Evolutionary conservation across 1,140 invertebrate species (phyloP).

Genomic region (Zaprionus africanus): DNA sequence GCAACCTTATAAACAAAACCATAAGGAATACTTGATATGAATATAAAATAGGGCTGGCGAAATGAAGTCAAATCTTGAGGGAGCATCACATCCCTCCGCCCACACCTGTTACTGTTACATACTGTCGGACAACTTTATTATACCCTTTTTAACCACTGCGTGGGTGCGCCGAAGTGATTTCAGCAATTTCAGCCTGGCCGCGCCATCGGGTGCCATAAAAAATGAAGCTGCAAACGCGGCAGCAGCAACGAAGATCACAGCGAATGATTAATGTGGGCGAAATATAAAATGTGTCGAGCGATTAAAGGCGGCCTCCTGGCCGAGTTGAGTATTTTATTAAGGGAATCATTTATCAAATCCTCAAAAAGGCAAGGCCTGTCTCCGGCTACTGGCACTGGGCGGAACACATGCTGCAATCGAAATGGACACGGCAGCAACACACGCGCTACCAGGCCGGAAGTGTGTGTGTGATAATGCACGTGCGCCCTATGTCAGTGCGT

Average conservation of each 20-base stretch:
- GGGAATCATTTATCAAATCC: conserved; percentile 74
- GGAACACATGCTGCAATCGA: conserved; percentile 16
- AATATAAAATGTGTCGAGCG: conserved; percentile 72
- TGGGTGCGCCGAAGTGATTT: conserved; percentile 16
- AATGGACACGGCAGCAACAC: conserved; percentile 12
- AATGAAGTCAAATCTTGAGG: background rate
- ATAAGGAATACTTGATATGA: conserved; percentile 3
- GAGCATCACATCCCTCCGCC: conserved; percentile 1
- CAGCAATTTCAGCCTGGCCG: conserved; percentile 1
- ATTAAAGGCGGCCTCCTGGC: conserved; percentile 69
- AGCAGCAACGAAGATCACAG: conserved; percentile 51
- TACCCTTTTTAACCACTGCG: conserved; percentile 22
- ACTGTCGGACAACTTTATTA: conserved; percentile 8
- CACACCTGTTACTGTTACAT: conserved; percentile 9
- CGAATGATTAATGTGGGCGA: conserved; percentile 73
- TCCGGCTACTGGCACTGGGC: background rate
- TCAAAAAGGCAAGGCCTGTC: conserved; percentile 9
- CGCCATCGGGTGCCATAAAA: conserved; percentile 30
- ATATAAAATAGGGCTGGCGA: background rate
- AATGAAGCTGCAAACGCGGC: conserved; percentile 19
- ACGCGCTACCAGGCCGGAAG: conserved; percentile 51
- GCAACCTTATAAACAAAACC: background rate
- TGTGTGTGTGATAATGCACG: conserved; percentile 70
- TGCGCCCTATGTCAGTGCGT: conserved; percentile 29
- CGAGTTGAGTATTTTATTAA: conserved; percentile 70